Evolutionary conservation across 2,113 vertebrate species (phyloP).

Genomic region (Seriola aureovittata): DNA sequence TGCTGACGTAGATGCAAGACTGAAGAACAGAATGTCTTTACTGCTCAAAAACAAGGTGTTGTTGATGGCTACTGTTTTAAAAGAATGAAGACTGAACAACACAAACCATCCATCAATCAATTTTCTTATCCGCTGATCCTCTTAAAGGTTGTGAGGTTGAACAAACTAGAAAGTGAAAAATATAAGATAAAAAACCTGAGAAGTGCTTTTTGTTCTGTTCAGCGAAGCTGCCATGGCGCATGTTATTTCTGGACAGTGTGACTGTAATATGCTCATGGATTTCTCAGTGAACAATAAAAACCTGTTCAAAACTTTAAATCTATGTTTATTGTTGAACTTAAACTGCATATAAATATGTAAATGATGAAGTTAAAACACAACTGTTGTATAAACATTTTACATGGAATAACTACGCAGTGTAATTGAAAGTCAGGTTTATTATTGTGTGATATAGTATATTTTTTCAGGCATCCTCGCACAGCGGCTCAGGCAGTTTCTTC

Average conservation of each 20-base stretch:
- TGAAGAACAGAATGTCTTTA: conserved; percentile 7
- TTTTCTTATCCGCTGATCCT: conserved; percentile 15
- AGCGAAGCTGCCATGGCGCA: conserved; percentile 24
- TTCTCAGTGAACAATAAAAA: conserved; percentile 54
- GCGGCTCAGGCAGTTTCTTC: conserved; percentile 76
- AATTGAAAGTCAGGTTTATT: conserved; percentile 44
- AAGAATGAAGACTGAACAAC: neutral
- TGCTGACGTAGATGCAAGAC: neutral
- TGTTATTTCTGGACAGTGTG: conserved; percentile 33
- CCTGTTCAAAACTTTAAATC: neutral
- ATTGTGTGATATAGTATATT: conserved; percentile 5
- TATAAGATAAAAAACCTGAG: neutral
- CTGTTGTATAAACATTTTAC: neutral
- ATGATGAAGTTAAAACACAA: neutral
- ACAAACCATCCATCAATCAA: conserved; percentile 1
- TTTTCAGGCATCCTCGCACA: conserved; percentile 65
- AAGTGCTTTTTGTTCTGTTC: neutral
- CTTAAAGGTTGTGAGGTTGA: neutral
- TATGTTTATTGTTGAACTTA: neutral
- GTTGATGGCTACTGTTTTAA: neutral
- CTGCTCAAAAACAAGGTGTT: conserved; percentile 19
- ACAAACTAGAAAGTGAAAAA: neutral
- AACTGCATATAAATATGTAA: neutral
- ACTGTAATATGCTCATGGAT: conserved; percentile 20
- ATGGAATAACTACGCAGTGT: neutral